Base-by-base conservation (phyloP, 92 coral and sea anemone species). In the Pocillopora meandrina region DNA sequence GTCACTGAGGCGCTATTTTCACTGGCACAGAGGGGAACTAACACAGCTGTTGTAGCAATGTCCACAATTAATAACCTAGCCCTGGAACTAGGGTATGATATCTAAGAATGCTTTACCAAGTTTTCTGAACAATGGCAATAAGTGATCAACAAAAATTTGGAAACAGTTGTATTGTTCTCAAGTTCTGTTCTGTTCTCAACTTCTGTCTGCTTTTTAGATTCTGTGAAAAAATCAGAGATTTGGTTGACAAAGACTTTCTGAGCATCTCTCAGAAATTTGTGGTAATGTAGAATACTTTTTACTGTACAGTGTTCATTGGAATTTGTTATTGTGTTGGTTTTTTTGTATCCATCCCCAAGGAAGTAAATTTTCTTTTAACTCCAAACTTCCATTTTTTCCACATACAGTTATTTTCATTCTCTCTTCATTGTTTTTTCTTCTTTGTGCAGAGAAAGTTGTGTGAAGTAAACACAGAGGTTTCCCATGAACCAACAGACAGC, bases 61-160 rank as follows among this genome's bases (percentile, higher is more conserved):
- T 89, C 95, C 59, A 91, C 94, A 68, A 91, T 95, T 36, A 92
- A 95, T 76, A 92, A 95, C 78, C 78, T 95, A 35, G 95, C 97
- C 34, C 71, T 93, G 80, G 95, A 95, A 69, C 57, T 76, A 61
- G 91, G 84, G 98, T 95, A 95, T 82, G 94, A 34, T 49, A 67
- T 16, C 15, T 52, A 64, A 21, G 23, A 16, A 59, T 59, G 62
- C 18, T 12, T 10, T 12, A 59, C 12, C 62, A 59, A 59, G 3
- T 59, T 59, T 2, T 59, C 31, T 11, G 72, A 20, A 66, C 72
- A 66, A 12, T 12, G 21, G 72, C 36, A 66, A 20, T 66, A 10
- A 20, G 72, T 31, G 17, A 66, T 19, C 34, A 75, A 14, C 11
- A 18, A n/a, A 57, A 12, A 16, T 16, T 64, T 14, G 20, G 71